Evolutionary conservation across 2,113 vertebrate species (phyloP), one percentile per base, ranked within the genome.

Genomic region (Thalassarche chlororhynchos): DNA sequence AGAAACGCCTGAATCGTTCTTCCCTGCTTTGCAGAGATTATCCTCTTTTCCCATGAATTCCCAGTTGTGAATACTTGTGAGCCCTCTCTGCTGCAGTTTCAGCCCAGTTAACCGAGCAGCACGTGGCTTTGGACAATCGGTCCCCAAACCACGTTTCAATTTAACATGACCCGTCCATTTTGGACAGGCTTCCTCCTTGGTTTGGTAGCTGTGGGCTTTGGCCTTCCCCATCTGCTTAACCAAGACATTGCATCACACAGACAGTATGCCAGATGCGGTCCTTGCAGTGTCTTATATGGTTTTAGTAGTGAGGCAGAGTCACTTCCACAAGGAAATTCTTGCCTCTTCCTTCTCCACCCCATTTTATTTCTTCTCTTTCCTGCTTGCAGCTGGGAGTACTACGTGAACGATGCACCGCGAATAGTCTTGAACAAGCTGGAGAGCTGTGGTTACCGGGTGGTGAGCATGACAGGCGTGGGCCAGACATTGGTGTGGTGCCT

Each of bases 401-500:
- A 98, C 5, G 99, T 99, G 96, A 98, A 99, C 2, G 99, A 99
- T 1, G 99, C 99, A 0, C 99, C 99, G 0, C 99, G 99, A 8
- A n/a, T 99, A 38, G 99, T 99, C 57, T 75, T 99, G 98, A 98
- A 99, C 98, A 99, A 99, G 97, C 98, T 99, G 98, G 99, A 99
- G 97, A 98, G 97, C 96, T 95, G 98, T 0, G 99, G 99, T 68
- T 99, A 98, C 98, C 99, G 98, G 1, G 98, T 99, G 91, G 85
- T 99, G 93, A 98, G 98, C 93, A 99, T 99, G 99, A 99, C 99
- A 0, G 99, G 99, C 2, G 99, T 99, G 94, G 99, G 99, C 44
- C 99, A 99, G 98, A 99, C 99, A 0, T 91, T 99, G 97, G 99
- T 99, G 93, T 99, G 99, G 99, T 99, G 99, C 97, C 99, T 99